Conservation (phyloP, 30 jellyfish, hydroid and myxozoan genomes). For the Catostylus mosaicus region DNA sequence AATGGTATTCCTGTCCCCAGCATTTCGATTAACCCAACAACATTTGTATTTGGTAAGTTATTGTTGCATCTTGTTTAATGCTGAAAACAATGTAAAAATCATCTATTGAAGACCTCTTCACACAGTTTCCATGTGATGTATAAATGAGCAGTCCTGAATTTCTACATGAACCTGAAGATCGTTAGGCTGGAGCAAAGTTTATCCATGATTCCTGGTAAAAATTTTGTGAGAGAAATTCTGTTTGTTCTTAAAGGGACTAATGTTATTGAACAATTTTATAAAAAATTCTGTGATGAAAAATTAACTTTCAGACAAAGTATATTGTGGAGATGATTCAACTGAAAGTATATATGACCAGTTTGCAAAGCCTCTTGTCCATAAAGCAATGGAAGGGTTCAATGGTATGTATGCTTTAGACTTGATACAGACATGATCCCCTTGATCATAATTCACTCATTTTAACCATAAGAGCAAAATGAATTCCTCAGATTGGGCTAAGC, state of each 20-base stretch:
- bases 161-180: too few relatives aligned
- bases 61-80: background rate
- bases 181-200: too few relatives aligned
- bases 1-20: slow-evolving; percentile 52
- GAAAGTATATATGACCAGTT: slow-evolving; percentile 49
- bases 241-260: background rate
- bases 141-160: too few relatives aligned
- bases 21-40: slow-evolving; percentile 29
- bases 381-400: slow-evolving; percentile 84
- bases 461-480: too few relatives aligned
- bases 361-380: slow-evolving; percentile 72
- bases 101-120: too few relatives aligned
- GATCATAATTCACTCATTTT: too few relatives aligned
- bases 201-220: too few relatives aligned
- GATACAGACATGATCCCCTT: too few relatives aligned
- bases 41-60: slow-evolving; percentile 42
- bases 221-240: background rate
- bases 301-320: slow-evolving; percentile 55
- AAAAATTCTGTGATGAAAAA: background rate
- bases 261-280: background rate
- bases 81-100: background rate
- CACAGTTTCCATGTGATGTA: too few relatives aligned
- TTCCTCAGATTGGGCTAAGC: too few relatives aligned
- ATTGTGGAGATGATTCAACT: slow-evolving; percentile 37
- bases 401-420: too few relatives aligned